Percentiles rank a stretch among this genome's conserved stretches.
Evolutionary conservation across 2,888 invertebrate species (phyloP).

Genomic region (Watsonalla cultraria): DNA sequence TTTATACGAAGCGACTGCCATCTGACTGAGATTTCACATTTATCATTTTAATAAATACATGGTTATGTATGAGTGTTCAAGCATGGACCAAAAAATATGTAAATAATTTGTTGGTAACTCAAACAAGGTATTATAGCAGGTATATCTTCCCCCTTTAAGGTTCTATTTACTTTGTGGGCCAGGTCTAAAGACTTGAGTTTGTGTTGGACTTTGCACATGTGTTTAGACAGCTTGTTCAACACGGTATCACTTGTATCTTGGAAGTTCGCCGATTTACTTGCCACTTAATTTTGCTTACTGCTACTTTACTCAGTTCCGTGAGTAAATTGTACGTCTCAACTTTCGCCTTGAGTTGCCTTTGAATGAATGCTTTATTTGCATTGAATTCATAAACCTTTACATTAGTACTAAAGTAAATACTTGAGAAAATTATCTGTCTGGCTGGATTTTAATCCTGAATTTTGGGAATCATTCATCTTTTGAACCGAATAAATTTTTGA

Average conservation of each 20-base stretch:
- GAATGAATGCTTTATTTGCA: background rate
- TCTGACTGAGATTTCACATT: no score
- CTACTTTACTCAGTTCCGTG: conserved; percentile 7
- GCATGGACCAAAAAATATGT: background rate
- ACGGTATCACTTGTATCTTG: conserved; percentile 39
- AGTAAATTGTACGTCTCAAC: conserved; percentile 3
- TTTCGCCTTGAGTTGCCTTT: background rate
- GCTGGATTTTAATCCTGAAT: no score
- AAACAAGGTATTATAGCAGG: background rate
- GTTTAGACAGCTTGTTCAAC: conserved; percentile 37
- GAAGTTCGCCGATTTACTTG: conserved; percentile 39
- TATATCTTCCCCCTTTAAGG: conserved; percentile 11
- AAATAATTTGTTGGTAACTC: background rate
- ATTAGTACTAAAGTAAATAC: no score
- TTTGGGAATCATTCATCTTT: no score
- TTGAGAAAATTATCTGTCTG: no score
- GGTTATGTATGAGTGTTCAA: no score
- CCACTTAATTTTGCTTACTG: conserved; percentile 36
- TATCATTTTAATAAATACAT: no score
- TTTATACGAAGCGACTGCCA: no score
- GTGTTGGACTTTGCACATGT: conserved; percentile 49
- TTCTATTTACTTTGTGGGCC: conserved; percentile 38
- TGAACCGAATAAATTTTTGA: no score
- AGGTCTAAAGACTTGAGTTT: conserved; percentile 48
- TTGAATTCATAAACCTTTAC: no score